phyloP scores from a whole-genome alignment of 2,113 vertebrate genomes.

The Cyprinus carpio region DNA sequence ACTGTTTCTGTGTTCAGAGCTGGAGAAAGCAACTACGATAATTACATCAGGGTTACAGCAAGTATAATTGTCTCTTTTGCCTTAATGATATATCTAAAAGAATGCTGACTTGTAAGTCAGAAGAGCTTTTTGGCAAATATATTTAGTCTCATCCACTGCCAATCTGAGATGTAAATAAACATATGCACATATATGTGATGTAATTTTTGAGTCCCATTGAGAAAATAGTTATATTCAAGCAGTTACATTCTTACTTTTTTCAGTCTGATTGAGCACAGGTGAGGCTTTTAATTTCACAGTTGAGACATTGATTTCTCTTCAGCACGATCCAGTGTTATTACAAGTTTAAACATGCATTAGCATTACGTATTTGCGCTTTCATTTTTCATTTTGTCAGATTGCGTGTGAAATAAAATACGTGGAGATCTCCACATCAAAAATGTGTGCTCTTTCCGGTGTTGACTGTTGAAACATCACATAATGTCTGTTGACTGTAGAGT shows the following conservation, averaged over 20 bases:
- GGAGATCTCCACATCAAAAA: conserved; percentile 21
- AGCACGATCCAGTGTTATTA: conserved; percentile 1
- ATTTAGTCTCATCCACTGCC: too few relatives aligned
- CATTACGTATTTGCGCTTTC: not conserved
- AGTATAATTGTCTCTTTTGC: not conserved
- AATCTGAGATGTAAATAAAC: not conserved
- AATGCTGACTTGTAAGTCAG: too few relatives aligned
- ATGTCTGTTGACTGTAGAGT: conserved; percentile 1
- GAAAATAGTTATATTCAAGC: not conserved
- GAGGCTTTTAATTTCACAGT: not conserved
- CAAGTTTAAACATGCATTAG: conserved; percentile 11
- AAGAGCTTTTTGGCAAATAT: too few relatives aligned
- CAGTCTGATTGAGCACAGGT: not conserved
- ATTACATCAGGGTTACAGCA: not conserved
- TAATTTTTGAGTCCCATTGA: not conserved
- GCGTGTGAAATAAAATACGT: not conserved
- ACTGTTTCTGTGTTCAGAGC: not conserved
- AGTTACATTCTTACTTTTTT: not conserved
- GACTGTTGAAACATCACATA: conserved; percentile 19
- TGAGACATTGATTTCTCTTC: not conserved
- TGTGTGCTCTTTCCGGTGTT: not conserved
- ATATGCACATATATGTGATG: not conserved
- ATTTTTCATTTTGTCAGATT: conserved; percentile 19
- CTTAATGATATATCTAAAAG: too few relatives aligned
- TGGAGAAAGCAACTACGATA: not conserved